Evolutionary conservation across 2,113 vertebrate species (phyloP), one percentile per base, ranked within the genome.

Genomic region (Ibidorhyncha struthersii): DNA sequence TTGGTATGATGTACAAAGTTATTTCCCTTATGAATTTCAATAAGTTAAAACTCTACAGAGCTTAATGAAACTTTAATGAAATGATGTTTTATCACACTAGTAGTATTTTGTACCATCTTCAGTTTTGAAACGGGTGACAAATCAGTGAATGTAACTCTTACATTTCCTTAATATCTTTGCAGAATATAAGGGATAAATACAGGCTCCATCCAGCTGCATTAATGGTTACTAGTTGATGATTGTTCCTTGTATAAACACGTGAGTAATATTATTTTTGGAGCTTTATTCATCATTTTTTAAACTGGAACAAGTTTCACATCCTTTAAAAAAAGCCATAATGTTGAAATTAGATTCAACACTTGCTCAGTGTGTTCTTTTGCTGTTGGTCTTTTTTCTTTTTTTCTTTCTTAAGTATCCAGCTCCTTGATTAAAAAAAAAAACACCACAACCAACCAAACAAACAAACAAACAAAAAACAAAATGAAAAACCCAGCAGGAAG

Each of bases 31-130:
- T 90, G 59, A 93, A 92, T 77, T 59, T 90, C 63, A 86, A 15
- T 90, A 73, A 88, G 74, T 63, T 78, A 77, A 73, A 90, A 85
- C 50, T 70, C 71, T 59, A 47, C 18, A 82, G 58, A 86, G 45
- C n/a, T 94, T 92, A 90, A 93, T 89, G 47, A 93, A 86, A 90
- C 38, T 53, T 88, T 90, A 82, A 82, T 88, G 58, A 94, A 90
- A 73, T n/a, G 0, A 21, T 50, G 5, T 65, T 90, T 93, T 86
- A 81, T 90, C 71, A 66, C 30, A 30, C 9, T 38, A 19, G 41
- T 23, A 67, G 25, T 74, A n/a, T 76, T 88, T 93, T 88, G 36
- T 80, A 52, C 32, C 25, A 27, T 61, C 61, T 70, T 74, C 4
- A 20, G 15, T 76, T 80, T 91, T 81, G 26, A 62, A 63, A 77